phyloP scores from a whole-genome alignment of 2,113 vertebrate genomes.

The Odontophorus gujanensis region DNA sequence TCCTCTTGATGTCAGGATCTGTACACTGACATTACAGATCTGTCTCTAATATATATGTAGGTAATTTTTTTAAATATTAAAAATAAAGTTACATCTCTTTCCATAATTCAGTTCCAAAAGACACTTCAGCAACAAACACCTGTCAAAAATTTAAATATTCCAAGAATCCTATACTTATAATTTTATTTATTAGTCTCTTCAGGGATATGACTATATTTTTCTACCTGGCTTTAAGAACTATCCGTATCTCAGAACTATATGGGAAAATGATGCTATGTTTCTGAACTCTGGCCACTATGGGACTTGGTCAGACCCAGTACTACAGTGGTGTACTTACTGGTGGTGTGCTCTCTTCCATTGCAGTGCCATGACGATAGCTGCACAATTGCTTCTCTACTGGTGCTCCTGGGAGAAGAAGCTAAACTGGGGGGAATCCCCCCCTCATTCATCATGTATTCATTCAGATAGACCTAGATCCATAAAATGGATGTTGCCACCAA shows the following conservation, averaged over 20 bases:
- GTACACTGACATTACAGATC: neutral
- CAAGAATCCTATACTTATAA: neutral
- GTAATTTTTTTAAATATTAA: neutral
- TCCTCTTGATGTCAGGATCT: neutral
- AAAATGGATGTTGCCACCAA: neutral
- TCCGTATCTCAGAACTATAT: accelerated
- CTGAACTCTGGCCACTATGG: neutral
- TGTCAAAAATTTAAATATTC: neutral
- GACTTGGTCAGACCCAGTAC: neutral
- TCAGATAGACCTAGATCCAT: neutral
- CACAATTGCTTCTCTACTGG: neutral
- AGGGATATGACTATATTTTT: neutral
- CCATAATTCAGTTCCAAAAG: neutral
- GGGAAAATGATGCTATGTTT: neutral
- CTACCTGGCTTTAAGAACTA: neutral
- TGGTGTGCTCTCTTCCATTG: neutral
- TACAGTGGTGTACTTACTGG: neutral
- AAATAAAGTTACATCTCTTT: neutral
- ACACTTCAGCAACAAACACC: neutral
- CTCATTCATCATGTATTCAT: neutral
- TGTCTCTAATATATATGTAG: neutral
- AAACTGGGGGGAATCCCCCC: neutral
- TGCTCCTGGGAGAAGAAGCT: too few relatives aligned
- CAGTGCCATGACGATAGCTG: accelerated
- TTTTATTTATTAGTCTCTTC: neutral